Evolutionary conservation across 2,888 invertebrate species (phyloP).

Genomic region (Sepioteuthis lessoniana): DNA sequence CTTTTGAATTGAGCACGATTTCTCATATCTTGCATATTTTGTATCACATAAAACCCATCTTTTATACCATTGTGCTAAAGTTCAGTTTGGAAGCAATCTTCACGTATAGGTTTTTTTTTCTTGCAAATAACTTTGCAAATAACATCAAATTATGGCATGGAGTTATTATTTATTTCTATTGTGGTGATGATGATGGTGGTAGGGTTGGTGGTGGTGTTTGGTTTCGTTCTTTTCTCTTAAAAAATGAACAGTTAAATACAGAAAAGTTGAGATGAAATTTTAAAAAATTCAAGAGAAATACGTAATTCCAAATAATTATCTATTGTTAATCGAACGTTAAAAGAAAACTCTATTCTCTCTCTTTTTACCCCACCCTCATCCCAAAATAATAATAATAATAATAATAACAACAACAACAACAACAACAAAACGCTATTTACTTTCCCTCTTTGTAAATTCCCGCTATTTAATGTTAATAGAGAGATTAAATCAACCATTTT

Average conservation of each 20-base stretch:
- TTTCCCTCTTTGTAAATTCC: neutral
- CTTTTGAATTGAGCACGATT: no score
- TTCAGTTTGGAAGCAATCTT: no score
- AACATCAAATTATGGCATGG: neutral
- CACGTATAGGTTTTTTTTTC: neutral
- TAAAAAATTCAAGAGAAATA: neutral
- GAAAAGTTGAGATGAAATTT: neutral
- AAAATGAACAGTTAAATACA: neutral
- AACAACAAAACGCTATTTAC: neutral
- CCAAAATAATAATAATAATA: no score
- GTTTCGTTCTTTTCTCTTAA: neutral
- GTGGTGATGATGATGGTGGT: neutral
- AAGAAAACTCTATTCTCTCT: neutral
- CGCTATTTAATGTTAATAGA: neutral
- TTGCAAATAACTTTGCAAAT: neutral
- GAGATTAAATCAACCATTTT: neutral
- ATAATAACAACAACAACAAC: no score
- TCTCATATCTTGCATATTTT: no score
- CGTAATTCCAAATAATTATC: neutral
- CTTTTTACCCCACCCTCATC: no score
- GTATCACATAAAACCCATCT: no score
- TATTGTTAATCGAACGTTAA: neutral
- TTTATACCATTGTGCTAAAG: no score
- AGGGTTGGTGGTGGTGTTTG: neutral
- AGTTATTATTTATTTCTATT: neutral